Conservation (phyloP, 2,113 vertebrate genomes). For the Stictonetta naevosa region DNA sequence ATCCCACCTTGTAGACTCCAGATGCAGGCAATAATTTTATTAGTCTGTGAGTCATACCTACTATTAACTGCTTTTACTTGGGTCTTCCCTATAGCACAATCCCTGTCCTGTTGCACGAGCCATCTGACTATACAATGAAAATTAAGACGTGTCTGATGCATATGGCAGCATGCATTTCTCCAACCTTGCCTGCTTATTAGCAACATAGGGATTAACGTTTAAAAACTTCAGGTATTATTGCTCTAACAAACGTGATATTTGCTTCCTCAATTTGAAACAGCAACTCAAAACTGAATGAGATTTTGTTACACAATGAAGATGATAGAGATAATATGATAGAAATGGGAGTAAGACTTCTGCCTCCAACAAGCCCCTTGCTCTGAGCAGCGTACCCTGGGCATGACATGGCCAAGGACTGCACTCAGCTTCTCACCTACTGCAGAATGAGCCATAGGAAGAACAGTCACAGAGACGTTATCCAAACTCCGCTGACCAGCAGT, state of each 20-base stretch:
- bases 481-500: conserved; percentile 86
- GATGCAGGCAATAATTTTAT: background rate
- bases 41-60: background rate
- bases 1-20: background rate
- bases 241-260: background rate
- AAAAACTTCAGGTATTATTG: background rate
- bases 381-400: background rate
- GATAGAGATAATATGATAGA: background rate
- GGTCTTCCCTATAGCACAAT: background rate
- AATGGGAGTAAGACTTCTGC: background rate
- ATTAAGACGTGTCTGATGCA: background rate
- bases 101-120: background rate
- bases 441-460: conserved; percentile 84
- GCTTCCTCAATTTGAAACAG: background rate
- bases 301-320: background rate
- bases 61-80: background rate
- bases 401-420: background rate
- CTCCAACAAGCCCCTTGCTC: background rate
- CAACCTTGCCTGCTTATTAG: background rate
- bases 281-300: background rate
- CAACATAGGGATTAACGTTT: background rate
- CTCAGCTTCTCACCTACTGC: conserved; percentile 79
- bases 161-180: background rate
- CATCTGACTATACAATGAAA: background rate
- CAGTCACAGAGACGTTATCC: conserved; percentile 88